Base-by-base conservation (phyloP, 2,888 invertebrate genomes). In the Philereme vetulata region DNA sequence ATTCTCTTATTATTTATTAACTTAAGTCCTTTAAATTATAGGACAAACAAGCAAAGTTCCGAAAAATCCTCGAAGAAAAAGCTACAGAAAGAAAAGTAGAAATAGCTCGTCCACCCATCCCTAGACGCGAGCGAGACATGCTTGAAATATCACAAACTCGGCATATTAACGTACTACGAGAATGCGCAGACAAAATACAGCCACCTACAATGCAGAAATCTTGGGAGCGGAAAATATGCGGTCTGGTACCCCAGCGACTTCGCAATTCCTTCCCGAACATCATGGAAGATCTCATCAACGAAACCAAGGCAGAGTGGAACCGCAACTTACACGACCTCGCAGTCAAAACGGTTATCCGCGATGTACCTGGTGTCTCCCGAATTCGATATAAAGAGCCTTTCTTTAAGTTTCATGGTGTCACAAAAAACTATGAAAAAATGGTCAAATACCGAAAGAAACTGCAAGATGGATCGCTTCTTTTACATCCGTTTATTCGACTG, bases 331-430 rank as follows among this genome's bases (percentile, higher is more conserved):
- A 95, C 67, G 85, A 92, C 0, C 92, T 94, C 40, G 95, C 95
- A 8, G 93, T 96, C 49, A 94, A 93, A 72, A 93, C 93, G 38
- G 93, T 95, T 56, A 90, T 95, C 10, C 90, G 93, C 40, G 94
- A 94, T 53, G 80, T 90, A 42, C 94, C 94, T 0, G 93, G 94
- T 43, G 92, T 93, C 5, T 84, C 93, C 4, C 86, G 93, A 57
- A 80, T 84, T 11, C 86, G 90, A 60, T 87, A 89, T 64, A 77
- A 75, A 61, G 92, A 94, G 74, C 82, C 87, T 33, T 83, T 93
- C 60, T 94, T 95, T 73, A 94, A 94, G 76, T 93, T 90, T 68
- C 89, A 93, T 0, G 96, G 96, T 0, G 86, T 93, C 64, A 95
- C 96, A 0, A 76, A 88, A n/a, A 90, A 93, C 67, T 95, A 94